Percentiles rank a stretch among this genome's conserved stretches.
These are phyloP conservation scores for Gymnoscopelus microlampas DNA, from an alignment of 2,797 vertebrate species.

Conservation along the genomic window DNA sequence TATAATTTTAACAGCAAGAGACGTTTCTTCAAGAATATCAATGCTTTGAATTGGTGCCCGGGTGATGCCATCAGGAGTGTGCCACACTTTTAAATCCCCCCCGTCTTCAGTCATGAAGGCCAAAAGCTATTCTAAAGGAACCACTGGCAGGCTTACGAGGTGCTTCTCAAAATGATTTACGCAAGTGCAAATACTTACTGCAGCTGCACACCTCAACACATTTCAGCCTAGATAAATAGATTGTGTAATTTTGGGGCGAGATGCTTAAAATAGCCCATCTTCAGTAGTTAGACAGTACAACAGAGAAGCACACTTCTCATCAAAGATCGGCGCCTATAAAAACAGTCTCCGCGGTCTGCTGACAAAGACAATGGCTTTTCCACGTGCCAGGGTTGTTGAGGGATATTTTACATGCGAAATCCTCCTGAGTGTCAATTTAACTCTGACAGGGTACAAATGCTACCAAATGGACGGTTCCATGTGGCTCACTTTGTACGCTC, in stretches of 20 bases:
- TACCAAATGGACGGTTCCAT: too few relatives aligned
- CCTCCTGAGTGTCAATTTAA: too few relatives aligned
- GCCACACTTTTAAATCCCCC: not conserved
- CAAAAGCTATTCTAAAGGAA: not conserved
- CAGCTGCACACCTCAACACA: not conserved
- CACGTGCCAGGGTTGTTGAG: not conserved
- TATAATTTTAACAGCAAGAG: slow-evolving; percentile 13
- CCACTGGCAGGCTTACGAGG: not conserved
- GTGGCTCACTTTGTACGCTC: too few relatives aligned
- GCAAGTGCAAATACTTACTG: slow-evolving; percentile 7
- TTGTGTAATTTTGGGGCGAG: slow-evolving; percentile 4
- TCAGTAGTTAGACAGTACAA: not conserved
- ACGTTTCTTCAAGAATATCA: not conserved
- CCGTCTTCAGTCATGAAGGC: not conserved
- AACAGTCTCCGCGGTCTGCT: slow-evolving; percentile 9
- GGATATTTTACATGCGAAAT: not conserved
- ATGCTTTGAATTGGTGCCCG: not conserved
- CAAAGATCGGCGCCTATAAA: not conserved
- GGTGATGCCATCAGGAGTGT: not conserved
- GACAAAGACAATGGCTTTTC: slow-evolving; percentile 9
- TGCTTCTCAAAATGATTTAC: slow-evolving; percentile 23
- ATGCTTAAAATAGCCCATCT: not conserved
- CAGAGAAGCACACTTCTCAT: not conserved
- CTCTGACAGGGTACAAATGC: too few relatives aligned
- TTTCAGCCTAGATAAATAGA: slow-evolving; percentile 3